Percentiles rank a stretch among this genome's conserved stretches.
Conservation (phyloP, 2,888 invertebrate genomes). For the Oscheius sp. region DNA sequence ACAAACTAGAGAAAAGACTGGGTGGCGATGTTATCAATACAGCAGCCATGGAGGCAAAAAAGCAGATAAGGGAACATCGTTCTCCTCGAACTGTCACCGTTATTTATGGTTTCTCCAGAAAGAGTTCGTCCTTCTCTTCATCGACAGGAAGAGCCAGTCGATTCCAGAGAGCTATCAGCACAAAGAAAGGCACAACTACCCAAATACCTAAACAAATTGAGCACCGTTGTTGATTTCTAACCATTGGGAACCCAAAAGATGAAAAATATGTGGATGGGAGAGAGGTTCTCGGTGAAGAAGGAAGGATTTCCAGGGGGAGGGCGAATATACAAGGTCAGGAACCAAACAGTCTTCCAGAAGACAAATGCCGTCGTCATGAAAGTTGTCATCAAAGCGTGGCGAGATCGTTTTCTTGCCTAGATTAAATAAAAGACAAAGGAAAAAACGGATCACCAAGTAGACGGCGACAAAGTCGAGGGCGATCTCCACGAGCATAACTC, state of each 20-base stretch:
- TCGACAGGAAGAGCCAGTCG: slow-evolving; percentile 41
- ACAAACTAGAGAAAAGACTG: too few species aligned
- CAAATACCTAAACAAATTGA: slow-evolving; percentile 44
- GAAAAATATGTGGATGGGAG: slow-evolving; percentile 43
- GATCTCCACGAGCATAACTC: slow-evolving; percentile 69
- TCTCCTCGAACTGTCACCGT: too few species aligned
- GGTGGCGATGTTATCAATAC: too few species aligned
- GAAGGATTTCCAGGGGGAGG: slow-evolving; percentile 56
- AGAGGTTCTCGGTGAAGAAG: slow-evolving; percentile 42
- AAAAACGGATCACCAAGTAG: slow-evolving; percentile 46
- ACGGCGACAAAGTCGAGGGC: slow-evolving; percentile 64
- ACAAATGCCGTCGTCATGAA: slow-evolving; percentile 66
- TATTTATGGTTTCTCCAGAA: too few species aligned
- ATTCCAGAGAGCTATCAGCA: slow-evolving; percentile 62
- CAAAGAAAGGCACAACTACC: slow-evolving; percentile 62
- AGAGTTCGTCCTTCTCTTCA: too few species aligned
- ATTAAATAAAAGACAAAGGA: not conserved
- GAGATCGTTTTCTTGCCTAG: slow-evolving; percentile 58
- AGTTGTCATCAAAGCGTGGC: slow-evolving; percentile 63
- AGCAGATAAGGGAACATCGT: too few species aligned
- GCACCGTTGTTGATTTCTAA: not conserved
- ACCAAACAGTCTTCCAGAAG: slow-evolving; percentile 71
- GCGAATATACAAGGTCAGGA: slow-evolving; percentile 61
- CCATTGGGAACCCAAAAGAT: slow-evolving; percentile 57
- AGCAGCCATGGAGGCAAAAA: too few species aligned